phyloP scores from a whole-genome alignment of 2,797 vertebrate species.

The Notolepis coatsorum region DNA sequence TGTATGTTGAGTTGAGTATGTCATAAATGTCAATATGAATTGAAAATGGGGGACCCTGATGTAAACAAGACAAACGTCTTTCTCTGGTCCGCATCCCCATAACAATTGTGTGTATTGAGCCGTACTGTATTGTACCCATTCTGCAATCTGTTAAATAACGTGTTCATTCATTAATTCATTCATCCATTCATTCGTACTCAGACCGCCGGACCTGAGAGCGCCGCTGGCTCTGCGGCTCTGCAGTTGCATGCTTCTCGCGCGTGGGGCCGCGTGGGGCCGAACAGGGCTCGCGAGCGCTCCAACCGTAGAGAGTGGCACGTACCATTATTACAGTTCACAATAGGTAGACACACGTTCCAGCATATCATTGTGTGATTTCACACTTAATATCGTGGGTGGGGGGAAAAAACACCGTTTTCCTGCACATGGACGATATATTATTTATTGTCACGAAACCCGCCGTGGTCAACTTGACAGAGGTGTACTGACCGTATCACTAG shows the following conservation, averaged over 20 bases:
- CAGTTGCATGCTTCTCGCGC: background rate
- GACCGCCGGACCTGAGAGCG: too few relatives aligned
- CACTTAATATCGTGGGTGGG: background rate
- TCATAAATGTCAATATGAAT: too few relatives aligned
- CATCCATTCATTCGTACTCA: too few relatives aligned
- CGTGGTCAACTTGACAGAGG: background rate
- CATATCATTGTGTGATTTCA: background rate
- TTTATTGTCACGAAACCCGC: background rate
- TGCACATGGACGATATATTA: accelerated
- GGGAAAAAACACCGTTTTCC: background rate
- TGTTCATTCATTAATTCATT: too few relatives aligned
- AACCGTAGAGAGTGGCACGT: conserved; percentile 82
- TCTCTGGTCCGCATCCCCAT: too few relatives aligned
- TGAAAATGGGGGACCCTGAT: too few relatives aligned
- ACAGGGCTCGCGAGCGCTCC: conserved; percentile 64
- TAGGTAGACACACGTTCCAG: conserved; percentile 57
- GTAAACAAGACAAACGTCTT: too few relatives aligned
- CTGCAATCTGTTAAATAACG: too few relatives aligned
- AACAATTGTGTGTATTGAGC: too few relatives aligned
- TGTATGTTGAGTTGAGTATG: too few relatives aligned
- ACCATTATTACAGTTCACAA: conserved; percentile 69
- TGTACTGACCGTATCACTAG: conserved; percentile 3
- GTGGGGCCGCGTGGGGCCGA: conserved; percentile 31
- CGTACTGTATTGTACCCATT: too few relatives aligned
- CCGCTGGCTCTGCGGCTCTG: background rate